Conservation (phyloP, 2,797 vertebrate species). For the Craterocephalus amniculus region DNA sequence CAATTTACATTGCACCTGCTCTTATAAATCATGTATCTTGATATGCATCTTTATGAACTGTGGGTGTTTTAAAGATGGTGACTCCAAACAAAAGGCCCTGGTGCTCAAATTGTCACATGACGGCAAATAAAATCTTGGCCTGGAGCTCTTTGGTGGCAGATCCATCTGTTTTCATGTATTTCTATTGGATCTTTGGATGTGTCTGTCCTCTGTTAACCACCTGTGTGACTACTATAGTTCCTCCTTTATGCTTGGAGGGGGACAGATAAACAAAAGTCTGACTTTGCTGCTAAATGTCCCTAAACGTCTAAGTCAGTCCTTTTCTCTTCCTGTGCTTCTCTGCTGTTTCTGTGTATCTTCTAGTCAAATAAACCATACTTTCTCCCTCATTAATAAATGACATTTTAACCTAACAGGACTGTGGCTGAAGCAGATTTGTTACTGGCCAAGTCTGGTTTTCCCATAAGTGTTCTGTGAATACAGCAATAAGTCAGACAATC, state of each 20-base stretch:
- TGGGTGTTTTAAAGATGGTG: not conserved
- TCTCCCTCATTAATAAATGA: constrained; percentile 3
- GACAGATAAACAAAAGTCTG: not conserved
- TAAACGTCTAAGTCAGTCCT: not conserved
- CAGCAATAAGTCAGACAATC: constrained; percentile 41
- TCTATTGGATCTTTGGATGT: not conserved
- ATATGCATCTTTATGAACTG: not conserved
- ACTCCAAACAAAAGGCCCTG: not conserved
- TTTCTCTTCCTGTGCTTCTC: not conserved
- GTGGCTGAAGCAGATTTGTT: constrained; percentile 16
- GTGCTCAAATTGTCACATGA: not conserved
- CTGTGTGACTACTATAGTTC: not conserved
- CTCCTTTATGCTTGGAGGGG: not conserved
- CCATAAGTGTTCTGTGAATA: constrained; percentile 20
- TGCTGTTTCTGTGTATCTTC: not conserved
- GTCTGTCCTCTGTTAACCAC: not conserved
- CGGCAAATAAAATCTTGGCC: not conserved
- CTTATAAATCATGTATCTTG: not conserved
- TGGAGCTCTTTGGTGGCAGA: not conserved
- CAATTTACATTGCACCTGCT: not conserved
- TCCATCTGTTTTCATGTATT: not conserved
- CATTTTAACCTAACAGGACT: constrained; percentile 16
- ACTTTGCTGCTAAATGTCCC: not conserved
- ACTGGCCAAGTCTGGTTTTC: constrained; percentile 46
- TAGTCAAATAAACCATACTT: constrained; percentile 3